phyloP scores from a whole-genome alignment of 2,888 invertebrate species.

The Scaptomyza flava region DNA sequence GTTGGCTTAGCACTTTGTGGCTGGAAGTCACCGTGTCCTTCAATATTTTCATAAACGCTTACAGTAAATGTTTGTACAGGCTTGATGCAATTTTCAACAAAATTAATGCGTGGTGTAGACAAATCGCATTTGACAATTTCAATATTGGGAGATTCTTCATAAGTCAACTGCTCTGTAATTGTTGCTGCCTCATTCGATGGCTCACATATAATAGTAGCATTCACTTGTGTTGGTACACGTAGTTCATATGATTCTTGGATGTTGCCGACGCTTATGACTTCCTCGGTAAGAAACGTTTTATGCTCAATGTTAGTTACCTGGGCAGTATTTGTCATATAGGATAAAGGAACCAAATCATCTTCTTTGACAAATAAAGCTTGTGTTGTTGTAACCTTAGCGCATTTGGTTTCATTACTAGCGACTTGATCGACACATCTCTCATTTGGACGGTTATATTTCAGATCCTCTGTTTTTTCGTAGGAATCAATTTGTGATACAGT shows the following conservation, averaged over 20 bases:
- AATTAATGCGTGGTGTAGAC: slow-evolving; percentile 8
- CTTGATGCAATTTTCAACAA: slow-evolving; percentile 39
- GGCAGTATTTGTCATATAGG: slow-evolving; percentile 41
- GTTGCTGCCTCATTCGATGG: slow-evolving; percentile 56
- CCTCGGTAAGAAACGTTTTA: slow-evolving; percentile 68
- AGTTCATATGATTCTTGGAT: slow-evolving; percentile 75
- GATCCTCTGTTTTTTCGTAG: slow-evolving; percentile 52
- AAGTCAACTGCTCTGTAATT: slow-evolving; percentile 60
- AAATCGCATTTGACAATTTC: not conserved
- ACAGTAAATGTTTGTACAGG: slow-evolving; percentile 58
- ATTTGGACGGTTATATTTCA: slow-evolving; percentile 16
- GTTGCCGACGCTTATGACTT: slow-evolving; percentile 64
- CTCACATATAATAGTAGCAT: slow-evolving; percentile 53
- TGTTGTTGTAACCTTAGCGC: slow-evolving; percentile 46
- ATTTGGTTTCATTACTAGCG: slow-evolving; percentile 29
- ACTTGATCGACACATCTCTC: slow-evolving; percentile 29
- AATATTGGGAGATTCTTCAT: slow-evolving; percentile 59
- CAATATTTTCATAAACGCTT: slow-evolving; percentile 69
- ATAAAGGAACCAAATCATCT: slow-evolving; percentile 39
- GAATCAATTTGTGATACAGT: slow-evolving; percentile 57
- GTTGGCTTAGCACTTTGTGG: slow-evolving; percentile 44
- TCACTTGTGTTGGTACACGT: slow-evolving; percentile 42
- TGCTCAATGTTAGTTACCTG: slow-evolving; percentile 50
- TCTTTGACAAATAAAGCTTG: slow-evolving; percentile 65
- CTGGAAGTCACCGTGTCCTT: slow-evolving; percentile 61